phyloP scores from a whole-genome alignment of 2,797 vertebrate genomes.

The Melanotaenia trifasciata region DNA sequence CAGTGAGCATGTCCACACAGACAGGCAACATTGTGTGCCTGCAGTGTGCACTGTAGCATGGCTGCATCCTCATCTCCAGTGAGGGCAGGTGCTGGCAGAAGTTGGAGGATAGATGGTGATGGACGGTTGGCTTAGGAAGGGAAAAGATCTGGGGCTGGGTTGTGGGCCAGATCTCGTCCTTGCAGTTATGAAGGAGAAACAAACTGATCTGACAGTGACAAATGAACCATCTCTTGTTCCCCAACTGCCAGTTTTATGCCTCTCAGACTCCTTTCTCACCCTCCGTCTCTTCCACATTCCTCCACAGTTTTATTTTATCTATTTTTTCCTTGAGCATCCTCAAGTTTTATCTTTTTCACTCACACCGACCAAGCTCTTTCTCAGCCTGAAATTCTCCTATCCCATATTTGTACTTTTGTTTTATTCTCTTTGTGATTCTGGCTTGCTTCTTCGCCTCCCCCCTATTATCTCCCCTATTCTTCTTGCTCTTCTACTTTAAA shows the following conservation, averaged over 20 bases:
- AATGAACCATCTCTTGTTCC: constrained; percentile 80
- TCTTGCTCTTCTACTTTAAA: constrained; percentile 30
- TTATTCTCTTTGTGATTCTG: constrained; percentile 50
- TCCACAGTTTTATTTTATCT: constrained; percentile 49
- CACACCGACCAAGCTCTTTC: constrained; percentile 64
- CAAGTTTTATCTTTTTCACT: constrained; percentile 55
- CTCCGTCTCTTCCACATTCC: constrained; percentile 47
- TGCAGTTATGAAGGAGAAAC: constrained; percentile 84
- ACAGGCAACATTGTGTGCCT: constrained; percentile 66
- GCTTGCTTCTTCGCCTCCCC: constrained; percentile 47
- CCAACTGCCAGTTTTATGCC: constrained; percentile 79
- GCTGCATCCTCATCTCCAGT: constrained; percentile 60
- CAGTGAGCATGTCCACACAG: constrained; percentile 74
- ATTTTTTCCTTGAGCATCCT: constrained; percentile 36
- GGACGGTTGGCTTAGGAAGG: constrained; percentile 68
- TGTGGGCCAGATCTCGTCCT: constrained; percentile 74
- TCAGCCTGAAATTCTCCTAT: constrained; percentile 43
- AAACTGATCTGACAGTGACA: constrained; percentile 86
- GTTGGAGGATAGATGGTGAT: constrained; percentile 72
- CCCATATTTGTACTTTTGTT: constrained; percentile 54
- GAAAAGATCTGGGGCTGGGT: constrained; percentile 57
- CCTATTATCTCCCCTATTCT: constrained; percentile 46
- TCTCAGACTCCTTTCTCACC: constrained; percentile 67
- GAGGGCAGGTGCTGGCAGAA: constrained; percentile 75
- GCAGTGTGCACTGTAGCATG: constrained; percentile 54